Evolutionary conservation across 2,888 invertebrate genomes (phyloP), one percentile per base, ranked within the genome.

Genomic region (Drosophila lutescens): DNA sequence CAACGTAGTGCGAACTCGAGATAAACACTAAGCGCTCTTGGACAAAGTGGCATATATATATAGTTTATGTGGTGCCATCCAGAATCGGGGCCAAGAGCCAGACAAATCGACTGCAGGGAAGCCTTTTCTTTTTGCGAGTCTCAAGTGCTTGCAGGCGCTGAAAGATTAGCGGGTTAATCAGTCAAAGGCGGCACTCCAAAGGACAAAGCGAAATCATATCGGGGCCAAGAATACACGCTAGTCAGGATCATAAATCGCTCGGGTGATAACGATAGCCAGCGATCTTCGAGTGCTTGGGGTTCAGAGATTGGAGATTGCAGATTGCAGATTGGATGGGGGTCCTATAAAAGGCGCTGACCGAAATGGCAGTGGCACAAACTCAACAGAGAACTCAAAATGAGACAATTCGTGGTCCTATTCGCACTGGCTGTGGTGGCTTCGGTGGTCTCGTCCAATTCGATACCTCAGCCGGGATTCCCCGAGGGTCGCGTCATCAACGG

Each of bases 401-500:
- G 79, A 76, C 74, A 80, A 51, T 76, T 90, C 46, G 76, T 86
- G 58, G 60, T 81, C 17, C 65, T 87, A 2, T 57, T 90, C 30
- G 80, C 80, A 6, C 59, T 90, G 44, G 80, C 66, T 20, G 66
- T 90, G 54, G 66, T 90, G 53, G 86, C 80, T 34, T 17, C 78
- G 46, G 86, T 77, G 46, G 86, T 76, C 32, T 36, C 79, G 26
- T 85, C 86, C 17, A 76, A 76, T 40, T 56, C 74, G 9, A 59
- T 87, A 23, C 56, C 49, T 30, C 56, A 57, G 55, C 86, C 89
- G 0, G 87, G 79, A 8, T 88, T 91, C 40, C 80, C 89, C 5
- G 79, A 81, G 53, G 90, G 90, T 4, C 89, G 91, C 26, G 89
- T 92, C 54, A 91, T 91, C 63, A 91, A 91, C 55, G 91, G 92